Evolutionary conservation across 2,797 vertebrate genomes (phyloP), one percentile per base, ranked within the genome.

Genomic region (Parotocinclus haroldoi): DNA sequence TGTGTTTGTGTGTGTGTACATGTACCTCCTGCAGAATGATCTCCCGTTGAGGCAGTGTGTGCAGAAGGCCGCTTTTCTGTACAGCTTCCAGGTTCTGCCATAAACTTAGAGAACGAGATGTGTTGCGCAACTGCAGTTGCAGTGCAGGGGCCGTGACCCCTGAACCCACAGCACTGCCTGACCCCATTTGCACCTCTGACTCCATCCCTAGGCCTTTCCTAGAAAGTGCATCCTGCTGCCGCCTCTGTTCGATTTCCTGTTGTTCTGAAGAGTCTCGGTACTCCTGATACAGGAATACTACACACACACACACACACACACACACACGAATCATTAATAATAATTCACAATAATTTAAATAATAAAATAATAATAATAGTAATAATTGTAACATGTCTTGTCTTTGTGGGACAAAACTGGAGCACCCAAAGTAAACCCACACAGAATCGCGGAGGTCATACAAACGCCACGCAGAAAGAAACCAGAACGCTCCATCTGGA

Each of bases 51-150:
- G 89, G 84, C 48, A 99, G 84, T 14, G 87, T 84, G 75, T 77
- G 83, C 64, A 98, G 89, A 37, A 96, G 85, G 0, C 92, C 92
- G 0, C 95, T 97, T 64, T 81, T 87, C 77, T 87, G 92, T 63
- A 99, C 94, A 40, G 85, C 92, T 0, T 95, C 94, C 58, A 96
- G 91, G 77, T 95, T 96, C 78, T 99, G 96, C 96, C 96, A 99
- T 73, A 99, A 83, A 73, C 91, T 96, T 69, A 97, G 80, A 3
- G 85, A 85, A n/a, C 78, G 83, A 7, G 74, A 27, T 4, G 61
- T 84, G 74, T 88, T 91, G 69, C 90, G 85, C 48, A 90, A 78
- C 75, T 91, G 90, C n/a, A 91, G 80, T 77, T 89, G 90, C 45
- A 90, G 53, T 0, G 63, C 71, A 4, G 87, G 86, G 2, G 82